A percentile compares a stretch with the other conserved stretches of the same genome.
These are phyloP conservation scores for Podarcis raffonei DNA, from an alignment of 2,113 vertebrate genomes.

Conservation along the genomic window DNA sequence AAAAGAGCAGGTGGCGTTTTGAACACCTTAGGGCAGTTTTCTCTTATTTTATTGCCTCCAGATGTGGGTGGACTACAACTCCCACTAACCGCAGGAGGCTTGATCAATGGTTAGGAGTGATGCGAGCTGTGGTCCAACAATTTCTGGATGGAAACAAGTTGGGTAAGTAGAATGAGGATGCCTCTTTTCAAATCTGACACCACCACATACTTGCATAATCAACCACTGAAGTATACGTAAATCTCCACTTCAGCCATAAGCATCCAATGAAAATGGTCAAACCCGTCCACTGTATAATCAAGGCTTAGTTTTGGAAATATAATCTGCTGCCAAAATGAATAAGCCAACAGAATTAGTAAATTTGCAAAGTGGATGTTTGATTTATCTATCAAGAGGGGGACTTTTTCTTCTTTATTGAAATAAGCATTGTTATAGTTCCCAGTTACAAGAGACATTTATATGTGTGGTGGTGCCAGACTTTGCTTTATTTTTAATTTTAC, in stretches of 20 bases:
- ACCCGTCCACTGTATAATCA: neutral
- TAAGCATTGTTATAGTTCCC: neutral
- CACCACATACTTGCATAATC: too few species aligned
- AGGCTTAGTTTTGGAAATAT: neutral
- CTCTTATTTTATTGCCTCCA: neutral
- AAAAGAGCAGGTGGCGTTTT: neutral
- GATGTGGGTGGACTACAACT: neutral
- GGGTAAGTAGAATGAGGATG: neutral
- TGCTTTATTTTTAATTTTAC: neutral
- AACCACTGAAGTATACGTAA: neutral
- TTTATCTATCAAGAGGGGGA: neutral
- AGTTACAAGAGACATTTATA: neutral
- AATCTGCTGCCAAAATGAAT: neutral
- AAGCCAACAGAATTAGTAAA: neutral
- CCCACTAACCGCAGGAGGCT: neutral
- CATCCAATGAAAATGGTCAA: neutral
- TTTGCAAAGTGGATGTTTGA: neutral
- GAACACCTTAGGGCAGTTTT: neutral
- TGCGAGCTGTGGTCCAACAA: neutral
- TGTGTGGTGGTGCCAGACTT: neutral
- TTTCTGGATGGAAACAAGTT: neutral
- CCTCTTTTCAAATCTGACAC: neutral
- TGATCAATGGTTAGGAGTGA: neutral
- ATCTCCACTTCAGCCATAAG: neutral
- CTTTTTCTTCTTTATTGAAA: neutral